These are phyloP conservation scores for Bursaphelenchus okinawaensis DNA, from an alignment of 2,888 invertebrate genomes.

Conservation along the genomic window DNA sequence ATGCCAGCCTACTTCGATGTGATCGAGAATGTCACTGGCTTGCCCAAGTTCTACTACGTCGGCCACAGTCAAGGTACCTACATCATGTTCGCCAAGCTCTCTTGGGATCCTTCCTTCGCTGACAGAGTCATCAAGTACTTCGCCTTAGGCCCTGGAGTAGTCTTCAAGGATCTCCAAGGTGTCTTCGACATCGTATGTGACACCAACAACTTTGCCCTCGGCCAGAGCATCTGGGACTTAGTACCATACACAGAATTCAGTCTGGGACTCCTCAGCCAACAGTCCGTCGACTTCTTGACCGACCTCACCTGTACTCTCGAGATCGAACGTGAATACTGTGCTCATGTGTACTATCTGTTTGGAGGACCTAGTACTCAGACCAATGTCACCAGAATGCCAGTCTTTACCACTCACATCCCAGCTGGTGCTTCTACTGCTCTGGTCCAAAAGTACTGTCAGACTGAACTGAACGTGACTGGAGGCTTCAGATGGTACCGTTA, in stretches of 20 bases:
- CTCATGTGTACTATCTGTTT: slow-evolving; percentile 69
- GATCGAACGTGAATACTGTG: slow-evolving; percentile 67
- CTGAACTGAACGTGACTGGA: not conserved
- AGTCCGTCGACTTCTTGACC: not conserved
- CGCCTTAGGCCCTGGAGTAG: not conserved
- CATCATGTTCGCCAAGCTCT: slow-evolving; percentile 44
- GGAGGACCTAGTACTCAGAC: slow-evolving; percentile 64
- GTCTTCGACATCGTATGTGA: not conserved
- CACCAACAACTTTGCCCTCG: not conserved
- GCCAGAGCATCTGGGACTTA: not conserved
- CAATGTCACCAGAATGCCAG: slow-evolving; percentile 57
- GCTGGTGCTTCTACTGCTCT: slow-evolving; percentile 59
- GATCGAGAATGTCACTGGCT: slow-evolving; percentile 8
- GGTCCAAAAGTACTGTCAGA: slow-evolving; percentile 28
- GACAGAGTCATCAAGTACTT: not conserved
- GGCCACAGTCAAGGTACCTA: slow-evolving; percentile 73
- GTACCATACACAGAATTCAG: not conserved
- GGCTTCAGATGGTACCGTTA: not conserved
- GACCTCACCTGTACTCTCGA: slow-evolving; percentile 32
- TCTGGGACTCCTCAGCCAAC: not conserved
- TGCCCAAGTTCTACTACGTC: slow-evolving; percentile 63
- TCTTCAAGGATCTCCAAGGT: slow-evolving; percentile 16
- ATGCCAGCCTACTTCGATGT: not conserved
- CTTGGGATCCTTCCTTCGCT: slow-evolving; percentile 31
- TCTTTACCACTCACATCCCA: slow-evolving; percentile 58